Conservation (phyloP, 2,113 vertebrate genomes). For the Solea senegalensis region DNA sequence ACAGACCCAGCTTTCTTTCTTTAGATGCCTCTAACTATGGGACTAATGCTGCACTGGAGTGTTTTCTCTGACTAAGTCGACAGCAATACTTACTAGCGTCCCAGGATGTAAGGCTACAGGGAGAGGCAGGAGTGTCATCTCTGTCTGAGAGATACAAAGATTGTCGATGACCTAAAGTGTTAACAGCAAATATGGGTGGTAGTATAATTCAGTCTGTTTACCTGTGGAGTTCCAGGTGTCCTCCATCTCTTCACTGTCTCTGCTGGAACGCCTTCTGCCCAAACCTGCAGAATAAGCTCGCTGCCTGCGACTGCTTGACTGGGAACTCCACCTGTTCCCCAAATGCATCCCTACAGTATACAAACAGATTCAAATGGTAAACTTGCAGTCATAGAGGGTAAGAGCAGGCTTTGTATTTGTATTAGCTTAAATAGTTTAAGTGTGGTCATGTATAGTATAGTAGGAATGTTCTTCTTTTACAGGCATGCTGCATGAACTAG, state of each 20-base stretch:
- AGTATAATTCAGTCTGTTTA: slow-evolving; percentile 50
- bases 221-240: slow-evolving; percentile 78
- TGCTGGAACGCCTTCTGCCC: slow-evolving; percentile 71
- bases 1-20: slow-evolving; percentile 24
- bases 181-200: slow-evolving; percentile 4
- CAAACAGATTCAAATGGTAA: slow-evolving; percentile 1
- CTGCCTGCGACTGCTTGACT: slow-evolving; percentile 65
- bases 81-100: slow-evolving; percentile 78
- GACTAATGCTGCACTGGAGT: slow-evolving; percentile 19
- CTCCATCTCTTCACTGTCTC: slow-evolving; percentile 73
- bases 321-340: slow-evolving; percentile 53
- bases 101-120: slow-evolving; percentile 81
- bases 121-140: slow-evolving; percentile 80
- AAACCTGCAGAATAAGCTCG: slow-evolving; percentile 70
- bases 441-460: too few relatives aligned
- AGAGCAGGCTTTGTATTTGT: too few relatives aligned
- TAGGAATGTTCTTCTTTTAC: too few relatives aligned
- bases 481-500: too few relatives aligned
- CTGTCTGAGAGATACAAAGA: slow-evolving; percentile 77
- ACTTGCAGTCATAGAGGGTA: too few relatives aligned
- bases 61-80: slow-evolving; percentile 18
- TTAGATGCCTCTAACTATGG: slow-evolving; percentile 14
- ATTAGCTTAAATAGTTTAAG: too few relatives aligned
- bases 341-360: slow-evolving; percentile 68
- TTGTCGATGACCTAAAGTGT: slow-evolving; percentile 54